Evolutionary conservation across 2,888 invertebrate genomes (phyloP).

Genomic region (Sphaeridia pumilis): DNA sequence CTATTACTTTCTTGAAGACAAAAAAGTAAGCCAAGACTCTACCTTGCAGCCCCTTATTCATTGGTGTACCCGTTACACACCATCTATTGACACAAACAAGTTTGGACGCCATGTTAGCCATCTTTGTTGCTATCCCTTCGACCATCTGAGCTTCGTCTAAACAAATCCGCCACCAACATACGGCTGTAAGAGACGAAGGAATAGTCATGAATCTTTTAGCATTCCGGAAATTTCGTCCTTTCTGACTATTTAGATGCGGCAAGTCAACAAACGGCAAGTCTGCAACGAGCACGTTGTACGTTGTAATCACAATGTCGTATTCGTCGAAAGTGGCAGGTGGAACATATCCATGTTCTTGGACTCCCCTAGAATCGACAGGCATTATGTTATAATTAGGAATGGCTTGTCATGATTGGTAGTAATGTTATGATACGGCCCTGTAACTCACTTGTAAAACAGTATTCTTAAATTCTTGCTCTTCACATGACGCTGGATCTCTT

Average conservation of each 20-base stretch:
- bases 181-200: slow-evolving; percentile 54
- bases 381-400: neutral
- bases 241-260: slow-evolving; percentile 41
- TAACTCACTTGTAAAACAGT: slow-evolving; percentile 43
- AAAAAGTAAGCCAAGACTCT: neutral
- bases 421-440: neutral
- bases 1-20: neutral
- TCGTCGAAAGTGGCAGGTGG: slow-evolving; percentile 52
- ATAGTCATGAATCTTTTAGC: slow-evolving; percentile 52
- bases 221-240: slow-evolving; percentile 43
- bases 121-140: slow-evolving; percentile 41
- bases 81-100: slow-evolving; percentile 54
- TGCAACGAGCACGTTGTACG: slow-evolving; percentile 52
- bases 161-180: slow-evolving; percentile 65
- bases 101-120: slow-evolving; percentile 47
- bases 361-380: slow-evolving; percentile 44
- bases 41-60: slow-evolving; percentile 41
- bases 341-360: slow-evolving; percentile 46
- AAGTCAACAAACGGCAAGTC: slow-evolving; percentile 52
- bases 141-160: slow-evolving; percentile 73
- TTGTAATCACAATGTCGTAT: slow-evolving; percentile 60
- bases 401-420: neutral
- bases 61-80: slow-evolving; percentile 64
- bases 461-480: slow-evolving; percentile 43
- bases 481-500: slow-evolving; percentile 56